phyloP scores from a whole-genome alignment of 2,888 invertebrate genomes.

The Oligia fasciuncula region DNA sequence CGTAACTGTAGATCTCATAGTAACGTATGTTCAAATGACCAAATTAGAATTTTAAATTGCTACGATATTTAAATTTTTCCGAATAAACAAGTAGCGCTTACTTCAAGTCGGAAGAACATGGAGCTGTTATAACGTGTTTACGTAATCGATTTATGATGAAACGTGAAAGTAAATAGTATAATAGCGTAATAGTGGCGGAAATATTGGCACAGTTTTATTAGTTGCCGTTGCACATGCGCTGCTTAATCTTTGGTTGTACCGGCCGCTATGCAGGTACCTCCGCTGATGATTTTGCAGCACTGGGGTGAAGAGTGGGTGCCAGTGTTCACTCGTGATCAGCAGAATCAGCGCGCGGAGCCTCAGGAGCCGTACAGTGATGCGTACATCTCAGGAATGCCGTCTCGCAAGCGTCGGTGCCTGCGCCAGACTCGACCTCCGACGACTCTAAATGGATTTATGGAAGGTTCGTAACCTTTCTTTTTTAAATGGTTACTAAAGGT shows the following conservation, averaged over 20 bases:
- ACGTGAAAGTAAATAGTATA: conserved; percentile 18
- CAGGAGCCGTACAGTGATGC: conserved; percentile 95
- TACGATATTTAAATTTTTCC: conserved; percentile 47
- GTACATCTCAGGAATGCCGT: conserved; percentile 96
- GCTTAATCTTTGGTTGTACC: conserved; percentile 43
- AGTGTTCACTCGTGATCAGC: conserved; percentile 95
- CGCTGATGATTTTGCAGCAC: conserved; percentile 86
- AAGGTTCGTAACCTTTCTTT: conserved; percentile 68
- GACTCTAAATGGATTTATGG: conserved; percentile 77
- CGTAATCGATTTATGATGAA: conserved; percentile 35
- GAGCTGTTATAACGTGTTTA: conserved; percentile 29
- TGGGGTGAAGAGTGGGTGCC: conserved; percentile 93
- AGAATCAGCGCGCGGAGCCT: conserved; percentile 91
- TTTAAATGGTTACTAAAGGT: neutral
- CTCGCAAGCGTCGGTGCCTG: conserved; percentile 95
- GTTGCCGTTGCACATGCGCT: conserved; percentile 31
- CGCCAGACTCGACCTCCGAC: conserved; percentile 77
- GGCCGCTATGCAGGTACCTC: conserved; percentile 70
- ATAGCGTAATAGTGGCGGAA: conserved; percentile 21
- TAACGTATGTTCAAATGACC: conserved; percentile 21
- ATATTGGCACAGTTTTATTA: conserved; percentile 30
- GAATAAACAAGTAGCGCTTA: conserved; percentile 37
- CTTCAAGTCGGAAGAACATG: conserved; percentile 24
- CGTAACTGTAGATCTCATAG: neutral
- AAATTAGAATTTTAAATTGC: conserved; percentile 43